phyloP scores from a whole-genome alignment of 2,797 vertebrate genomes.

The Neomorphus geoffroyi region DNA sequence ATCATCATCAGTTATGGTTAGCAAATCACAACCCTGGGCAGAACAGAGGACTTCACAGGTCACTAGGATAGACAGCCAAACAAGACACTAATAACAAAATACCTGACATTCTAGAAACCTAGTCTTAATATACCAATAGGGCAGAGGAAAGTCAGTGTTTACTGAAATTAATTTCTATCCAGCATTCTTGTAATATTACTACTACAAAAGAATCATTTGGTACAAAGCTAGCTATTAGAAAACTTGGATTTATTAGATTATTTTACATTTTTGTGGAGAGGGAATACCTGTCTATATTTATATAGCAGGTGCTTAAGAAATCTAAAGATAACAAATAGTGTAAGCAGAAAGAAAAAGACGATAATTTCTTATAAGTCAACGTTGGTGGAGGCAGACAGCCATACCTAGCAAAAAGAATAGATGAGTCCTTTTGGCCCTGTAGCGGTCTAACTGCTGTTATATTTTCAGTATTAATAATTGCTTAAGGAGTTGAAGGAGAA shows the following conservation, averaged over 20 bases:
- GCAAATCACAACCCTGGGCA: background rate
- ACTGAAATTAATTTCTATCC: background rate
- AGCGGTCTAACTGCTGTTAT: background rate
- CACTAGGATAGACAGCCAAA: slow-evolving; percentile 42
- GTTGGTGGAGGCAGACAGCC: background rate
- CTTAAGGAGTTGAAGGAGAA: background rate
- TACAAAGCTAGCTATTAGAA: background rate
- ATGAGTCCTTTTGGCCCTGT: background rate
- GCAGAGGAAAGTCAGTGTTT: background rate
- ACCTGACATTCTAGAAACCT: background rate
- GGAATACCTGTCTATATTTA: background rate
- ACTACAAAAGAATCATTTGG: background rate
- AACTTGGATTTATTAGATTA: background rate
- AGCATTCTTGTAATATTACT: background rate
- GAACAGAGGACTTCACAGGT: slow-evolving; percentile 37
- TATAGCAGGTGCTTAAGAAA: background rate
- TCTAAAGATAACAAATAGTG: background rate
- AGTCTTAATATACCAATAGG: background rate
- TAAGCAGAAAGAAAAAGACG: background rate
- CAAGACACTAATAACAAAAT: background rate
- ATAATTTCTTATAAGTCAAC: background rate
- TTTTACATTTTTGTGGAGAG: background rate
- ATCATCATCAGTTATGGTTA: slow-evolving; percentile 31
- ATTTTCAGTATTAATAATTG: background rate
- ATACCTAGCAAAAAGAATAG: background rate